Evolutionary conservation across 2,888 invertebrate species (phyloP).

Genomic region (Orchestes rusci): DNA sequence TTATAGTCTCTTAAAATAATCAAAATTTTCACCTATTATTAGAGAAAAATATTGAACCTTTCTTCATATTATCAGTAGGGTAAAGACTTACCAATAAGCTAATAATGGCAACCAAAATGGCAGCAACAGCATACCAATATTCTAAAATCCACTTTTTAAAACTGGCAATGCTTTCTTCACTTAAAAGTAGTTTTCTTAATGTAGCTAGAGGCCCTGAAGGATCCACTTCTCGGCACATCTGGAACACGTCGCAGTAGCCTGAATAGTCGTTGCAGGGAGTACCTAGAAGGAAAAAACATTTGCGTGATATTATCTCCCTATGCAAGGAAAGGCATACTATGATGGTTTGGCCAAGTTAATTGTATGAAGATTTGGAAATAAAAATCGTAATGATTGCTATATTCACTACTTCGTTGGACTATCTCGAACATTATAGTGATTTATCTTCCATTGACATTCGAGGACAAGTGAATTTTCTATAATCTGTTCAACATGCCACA

Average conservation of each 20-base stretch:
- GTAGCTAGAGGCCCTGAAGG: conserved; percentile 89
- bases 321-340: no score
- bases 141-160: conserved; percentile 80
- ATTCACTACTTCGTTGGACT: no score
- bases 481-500: no score
- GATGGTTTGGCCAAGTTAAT: no score
- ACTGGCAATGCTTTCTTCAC: conserved; percentile 83
- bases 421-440: no score
- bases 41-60: conserved; percentile 6
- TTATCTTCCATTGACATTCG: no score
- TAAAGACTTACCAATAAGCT: conserved; percentile 68
- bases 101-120: conserved; percentile 66
- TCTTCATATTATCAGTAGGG: background rate
- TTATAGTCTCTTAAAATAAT: conserved; percentile 20
- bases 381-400: no score
- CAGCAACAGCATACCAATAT: conserved; percentile 86
- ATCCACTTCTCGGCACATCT: conserved; percentile 84
- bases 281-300: conserved; percentile 46
- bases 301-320: no score
- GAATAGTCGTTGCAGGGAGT: conserved; percentile 92
- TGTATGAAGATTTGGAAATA: no score
- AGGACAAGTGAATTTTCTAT: no score
- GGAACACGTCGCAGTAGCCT: conserved; percentile 69
- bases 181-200: conserved; percentile 73
- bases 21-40: conserved; percentile 25